Evolutionary conservation across 2,113 vertebrate species (phyloP).

Genomic region (Ceyx margarethae): DNA sequence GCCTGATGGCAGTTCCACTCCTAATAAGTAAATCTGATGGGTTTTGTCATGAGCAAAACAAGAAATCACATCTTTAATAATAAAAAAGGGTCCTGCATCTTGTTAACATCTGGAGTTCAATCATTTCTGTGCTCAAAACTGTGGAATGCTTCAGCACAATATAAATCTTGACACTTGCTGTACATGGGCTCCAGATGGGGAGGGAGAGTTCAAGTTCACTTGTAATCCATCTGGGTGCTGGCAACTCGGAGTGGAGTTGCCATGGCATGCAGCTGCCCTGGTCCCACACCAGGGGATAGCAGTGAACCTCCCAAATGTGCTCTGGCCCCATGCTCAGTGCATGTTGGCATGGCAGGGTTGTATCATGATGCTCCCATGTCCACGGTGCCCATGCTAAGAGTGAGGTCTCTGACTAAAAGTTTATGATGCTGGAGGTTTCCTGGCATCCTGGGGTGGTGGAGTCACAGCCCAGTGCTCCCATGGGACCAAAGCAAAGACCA

Average conservation of each 20-base stretch:
- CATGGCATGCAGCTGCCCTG: slow-evolving; percentile 18
- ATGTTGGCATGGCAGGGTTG: slow-evolving; percentile 23
- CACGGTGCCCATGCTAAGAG: background rate
- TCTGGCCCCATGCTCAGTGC: background rate
- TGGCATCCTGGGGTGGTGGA: background rate
- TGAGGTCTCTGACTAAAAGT: background rate
- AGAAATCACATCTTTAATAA: slow-evolving; percentile 83
- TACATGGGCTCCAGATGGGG: slow-evolving; percentile 80
- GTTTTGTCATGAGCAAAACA: slow-evolving; percentile 82
- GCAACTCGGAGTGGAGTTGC: slow-evolving; percentile 66
- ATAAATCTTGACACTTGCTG: slow-evolving; percentile 80
- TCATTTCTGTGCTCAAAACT: slow-evolving; percentile 82
- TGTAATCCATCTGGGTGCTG: slow-evolving; percentile 73
- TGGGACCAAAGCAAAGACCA: background rate
- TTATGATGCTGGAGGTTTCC: background rate
- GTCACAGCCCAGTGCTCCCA: background rate
- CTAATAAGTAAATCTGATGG: slow-evolving; percentile 79
- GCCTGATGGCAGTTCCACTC: slow-evolving; percentile 68
- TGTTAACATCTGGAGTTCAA: slow-evolving; percentile 86
- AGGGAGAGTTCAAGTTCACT: slow-evolving; percentile 69
- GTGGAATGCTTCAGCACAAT: slow-evolving; percentile 82
- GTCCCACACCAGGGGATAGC: background rate
- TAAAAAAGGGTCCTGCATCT: slow-evolving; percentile 79
- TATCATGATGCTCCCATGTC: background rate
- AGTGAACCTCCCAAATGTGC: slow-evolving; percentile 20